Conservation (phyloP, 1,140 invertebrate species). For the Zophobas morio region DNA sequence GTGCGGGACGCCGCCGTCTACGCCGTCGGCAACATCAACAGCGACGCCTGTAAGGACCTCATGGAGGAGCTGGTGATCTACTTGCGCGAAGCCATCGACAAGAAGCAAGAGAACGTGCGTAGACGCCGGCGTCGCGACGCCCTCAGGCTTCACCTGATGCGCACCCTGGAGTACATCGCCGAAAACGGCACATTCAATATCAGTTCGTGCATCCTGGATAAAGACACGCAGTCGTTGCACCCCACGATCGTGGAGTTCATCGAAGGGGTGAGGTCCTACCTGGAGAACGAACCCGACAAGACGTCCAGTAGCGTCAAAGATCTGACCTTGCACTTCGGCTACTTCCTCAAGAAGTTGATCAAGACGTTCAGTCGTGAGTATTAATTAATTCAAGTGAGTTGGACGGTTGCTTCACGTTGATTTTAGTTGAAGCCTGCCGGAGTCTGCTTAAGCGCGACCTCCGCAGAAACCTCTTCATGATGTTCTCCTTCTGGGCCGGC, state of each 20-base stretch:
- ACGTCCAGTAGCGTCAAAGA: slow-evolving; percentile 84
- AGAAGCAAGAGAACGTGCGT: slow-evolving; percentile 97
- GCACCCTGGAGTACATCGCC: slow-evolving; percentile 93
- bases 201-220: slow-evolving; percentile 87
- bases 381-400: not conserved
- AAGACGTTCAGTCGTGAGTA: slow-evolving; percentile 90
- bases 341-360: slow-evolving; percentile 94
- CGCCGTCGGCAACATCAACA: slow-evolving; percentile 94
- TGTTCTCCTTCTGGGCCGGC: slow-evolving; percentile 96
- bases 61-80: slow-evolving; percentile 95
- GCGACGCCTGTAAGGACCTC: slow-evolving; percentile 92
- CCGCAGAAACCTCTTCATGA: slow-evolving; percentile 87
- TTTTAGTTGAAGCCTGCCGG: slow-evolving; percentile 88
- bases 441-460: slow-evolving; percentile 90
- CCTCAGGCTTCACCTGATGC: slow-evolving; percentile 91
- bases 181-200: slow-evolving; percentile 92
- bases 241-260: slow-evolving; percentile 95
- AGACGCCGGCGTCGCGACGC: slow-evolving; percentile 91
- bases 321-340: slow-evolving; percentile 94
- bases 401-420: slow-evolving; percentile 9
- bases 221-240: slow-evolving; percentile 86
- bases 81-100: slow-evolving; percentile 96
- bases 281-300: slow-evolving; percentile 93
- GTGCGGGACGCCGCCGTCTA: slow-evolving; percentile 94
- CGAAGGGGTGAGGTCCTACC: slow-evolving; percentile 91